A percentile compares a stretch with the other conserved stretches of the same genome.
These are phyloP conservation scores for Rhipidura dahli DNA, from an alignment of 2,113 vertebrate species.

Conservation along the genomic window DNA sequence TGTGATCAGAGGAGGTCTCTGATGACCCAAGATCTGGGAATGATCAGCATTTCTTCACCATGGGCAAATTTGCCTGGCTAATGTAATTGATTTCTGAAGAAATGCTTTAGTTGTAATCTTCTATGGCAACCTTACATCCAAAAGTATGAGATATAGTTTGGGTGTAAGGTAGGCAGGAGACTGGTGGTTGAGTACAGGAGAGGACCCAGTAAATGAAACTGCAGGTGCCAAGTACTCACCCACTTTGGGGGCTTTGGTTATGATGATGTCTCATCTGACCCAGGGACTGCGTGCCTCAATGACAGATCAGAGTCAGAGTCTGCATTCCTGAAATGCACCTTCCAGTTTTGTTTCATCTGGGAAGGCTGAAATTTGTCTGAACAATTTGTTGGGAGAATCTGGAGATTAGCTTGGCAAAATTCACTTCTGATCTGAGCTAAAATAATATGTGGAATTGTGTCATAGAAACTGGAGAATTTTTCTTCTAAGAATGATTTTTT, in stretches of 20 bases:
- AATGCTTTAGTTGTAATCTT: neutral
- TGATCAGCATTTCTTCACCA: neutral
- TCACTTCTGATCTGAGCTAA: neutral
- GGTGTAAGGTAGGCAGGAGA: neutral
- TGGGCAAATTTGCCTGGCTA: neutral
- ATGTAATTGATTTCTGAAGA: neutral
- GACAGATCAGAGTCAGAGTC: neutral
- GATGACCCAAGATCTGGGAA: neutral
- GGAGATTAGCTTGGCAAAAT: neutral
- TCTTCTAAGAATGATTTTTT: neutral
- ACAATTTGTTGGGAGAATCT: neutral
- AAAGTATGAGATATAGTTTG: neutral
- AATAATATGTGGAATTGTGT: neutral
- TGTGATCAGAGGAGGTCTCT: neutral
- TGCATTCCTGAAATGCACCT: neutral
- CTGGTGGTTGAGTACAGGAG: neutral
- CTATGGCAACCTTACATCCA: neutral
- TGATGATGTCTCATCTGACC: neutral
- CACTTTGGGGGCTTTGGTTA: neutral
- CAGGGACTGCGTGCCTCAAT: too few relatives aligned
- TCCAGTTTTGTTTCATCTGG: neutral
- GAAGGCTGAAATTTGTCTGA: neutral
- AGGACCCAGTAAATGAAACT: neutral
- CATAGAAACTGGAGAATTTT: neutral
- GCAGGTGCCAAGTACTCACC: neutral